These are phyloP conservation scores for Anolis apletophallus DNA, from an alignment of 2,797 vertebrate genomes.

Conservation along the genomic window DNA sequence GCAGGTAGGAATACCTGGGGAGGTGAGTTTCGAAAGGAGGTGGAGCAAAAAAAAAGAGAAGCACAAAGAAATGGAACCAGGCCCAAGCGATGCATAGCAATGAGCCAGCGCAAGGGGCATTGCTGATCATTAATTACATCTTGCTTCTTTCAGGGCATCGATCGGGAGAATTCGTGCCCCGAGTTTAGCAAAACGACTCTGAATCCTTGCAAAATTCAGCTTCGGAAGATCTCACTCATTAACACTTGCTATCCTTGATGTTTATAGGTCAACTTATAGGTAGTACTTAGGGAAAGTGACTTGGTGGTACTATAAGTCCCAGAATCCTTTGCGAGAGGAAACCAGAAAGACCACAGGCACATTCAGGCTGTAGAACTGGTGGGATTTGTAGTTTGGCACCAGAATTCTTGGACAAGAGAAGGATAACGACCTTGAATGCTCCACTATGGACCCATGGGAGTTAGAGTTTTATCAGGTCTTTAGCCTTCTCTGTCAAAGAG, in stretches of 20 bases:
- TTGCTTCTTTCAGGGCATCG: no score
- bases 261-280: background rate
- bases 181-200: background rate
- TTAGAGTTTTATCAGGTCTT: no score
- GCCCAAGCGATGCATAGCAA: background rate
- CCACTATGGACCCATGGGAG: no score
- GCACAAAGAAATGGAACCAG: background rate
- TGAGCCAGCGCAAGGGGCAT: background rate
- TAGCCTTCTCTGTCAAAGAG: no score
- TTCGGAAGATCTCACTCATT: background rate
- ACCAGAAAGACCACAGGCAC: no score
- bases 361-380: no score
- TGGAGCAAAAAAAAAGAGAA: background rate
- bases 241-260: background rate
- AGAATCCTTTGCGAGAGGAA: no score
- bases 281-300: background rate
- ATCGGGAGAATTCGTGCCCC: background rate
- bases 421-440: no score
- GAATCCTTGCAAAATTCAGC: background rate
- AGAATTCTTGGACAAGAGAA: no score
- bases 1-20: background rate
- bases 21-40: background rate
- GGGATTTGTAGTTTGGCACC: no score
- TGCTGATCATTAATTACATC: background rate
- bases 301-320: no score